Evolutionary conservation across 2,113 vertebrate species (phyloP).

Genomic region (Irena cyanogastra): DNA sequence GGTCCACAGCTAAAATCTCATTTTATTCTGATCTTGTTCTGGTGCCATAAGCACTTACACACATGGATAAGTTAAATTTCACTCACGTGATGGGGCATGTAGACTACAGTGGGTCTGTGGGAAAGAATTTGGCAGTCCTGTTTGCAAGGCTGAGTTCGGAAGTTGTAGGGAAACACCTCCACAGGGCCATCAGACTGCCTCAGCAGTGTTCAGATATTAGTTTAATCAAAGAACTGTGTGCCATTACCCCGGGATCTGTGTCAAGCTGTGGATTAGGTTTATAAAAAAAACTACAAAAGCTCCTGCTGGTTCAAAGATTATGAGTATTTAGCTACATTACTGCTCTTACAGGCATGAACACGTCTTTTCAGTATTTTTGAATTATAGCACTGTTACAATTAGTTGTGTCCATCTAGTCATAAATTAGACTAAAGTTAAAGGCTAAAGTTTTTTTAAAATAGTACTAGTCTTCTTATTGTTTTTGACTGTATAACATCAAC

Average conservation of each 20-base stretch:
- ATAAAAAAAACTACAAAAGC: slow-evolving; percentile 61
- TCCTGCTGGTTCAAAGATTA: slow-evolving; percentile 69
- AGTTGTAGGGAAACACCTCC: slow-evolving; percentile 30
- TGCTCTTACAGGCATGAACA: slow-evolving; percentile 64
- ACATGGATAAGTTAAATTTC: background rate
- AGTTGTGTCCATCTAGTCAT: slow-evolving; percentile 59
- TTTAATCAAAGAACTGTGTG: slow-evolving; percentile 72
- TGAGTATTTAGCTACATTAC: slow-evolving; percentile 70
- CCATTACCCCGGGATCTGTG: slow-evolving; percentile 66
- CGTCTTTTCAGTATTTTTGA: slow-evolving; percentile 48
- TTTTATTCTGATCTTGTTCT: background rate
- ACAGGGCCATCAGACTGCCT: slow-evolving; percentile 1
- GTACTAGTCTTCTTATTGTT: slow-evolving; percentile 24
- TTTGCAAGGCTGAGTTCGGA: background rate
- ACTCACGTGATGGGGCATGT: background rate
- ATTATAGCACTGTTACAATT: slow-evolving; percentile 60
- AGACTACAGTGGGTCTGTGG: background rate
- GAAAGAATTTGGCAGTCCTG: background rate
- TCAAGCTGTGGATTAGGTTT: slow-evolving; percentile 75
- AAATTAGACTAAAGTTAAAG: slow-evolving; percentile 47
- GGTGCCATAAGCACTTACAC: background rate
- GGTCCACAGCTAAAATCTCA: background rate
- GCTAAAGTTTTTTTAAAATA: slow-evolving; percentile 51
- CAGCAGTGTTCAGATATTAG: slow-evolving; percentile 57
- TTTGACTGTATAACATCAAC: background rate